Percentiles rank a stretch among this genome's conserved stretches.
Evolutionary conservation across 2,888 invertebrate genomes (phyloP).

Genomic region (Theristus sp.): DNA sequence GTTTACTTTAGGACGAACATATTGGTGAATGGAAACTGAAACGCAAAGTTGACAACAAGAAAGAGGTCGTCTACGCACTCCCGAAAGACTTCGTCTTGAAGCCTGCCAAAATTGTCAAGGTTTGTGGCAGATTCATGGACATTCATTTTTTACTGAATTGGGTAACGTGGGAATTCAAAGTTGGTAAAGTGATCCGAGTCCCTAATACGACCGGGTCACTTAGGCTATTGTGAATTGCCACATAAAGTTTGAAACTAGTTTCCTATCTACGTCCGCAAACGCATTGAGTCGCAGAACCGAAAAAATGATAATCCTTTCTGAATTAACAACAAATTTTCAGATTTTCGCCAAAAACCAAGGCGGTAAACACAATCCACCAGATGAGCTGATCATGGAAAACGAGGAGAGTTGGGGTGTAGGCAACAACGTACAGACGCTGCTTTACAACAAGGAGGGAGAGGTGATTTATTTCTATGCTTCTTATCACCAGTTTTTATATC

Average conservation of each 20-base stretch:
- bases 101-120: slow-evolving; percentile 22
- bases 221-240: no score
- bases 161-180: not conserved
- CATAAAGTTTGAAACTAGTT: no score
- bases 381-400: slow-evolving; percentile 21
- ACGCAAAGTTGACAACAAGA: slow-evolving; percentile 30
- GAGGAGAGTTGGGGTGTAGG: slow-evolving; percentile 28
- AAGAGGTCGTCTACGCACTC: slow-evolving; percentile 25
- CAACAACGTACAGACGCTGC: slow-evolving; percentile 25
- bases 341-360: slow-evolving; percentile 24
- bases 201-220: no score
- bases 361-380: slow-evolving; percentile 23
- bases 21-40: slow-evolving; percentile 32
- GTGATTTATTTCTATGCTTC: slow-evolving; percentile 10
- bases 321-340: slow-evolving; percentile 15
- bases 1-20: slow-evolving; percentile 32
- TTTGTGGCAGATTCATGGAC: slow-evolving; percentile 1
- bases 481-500: not conserved
- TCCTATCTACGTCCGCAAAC: no score
- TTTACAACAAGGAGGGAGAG: slow-evolving; percentile 28
- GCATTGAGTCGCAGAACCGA: no score
- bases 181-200: no score
- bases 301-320: no score
- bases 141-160: not conserved
- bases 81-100: slow-evolving; percentile 23